A percentile compares a stretch with the other conserved stretches of the same genome.
These are phyloP conservation scores for Gymnarchus niloticus DNA, from an alignment of 2,113 vertebrate genomes.

Conservation along the genomic window DNA sequence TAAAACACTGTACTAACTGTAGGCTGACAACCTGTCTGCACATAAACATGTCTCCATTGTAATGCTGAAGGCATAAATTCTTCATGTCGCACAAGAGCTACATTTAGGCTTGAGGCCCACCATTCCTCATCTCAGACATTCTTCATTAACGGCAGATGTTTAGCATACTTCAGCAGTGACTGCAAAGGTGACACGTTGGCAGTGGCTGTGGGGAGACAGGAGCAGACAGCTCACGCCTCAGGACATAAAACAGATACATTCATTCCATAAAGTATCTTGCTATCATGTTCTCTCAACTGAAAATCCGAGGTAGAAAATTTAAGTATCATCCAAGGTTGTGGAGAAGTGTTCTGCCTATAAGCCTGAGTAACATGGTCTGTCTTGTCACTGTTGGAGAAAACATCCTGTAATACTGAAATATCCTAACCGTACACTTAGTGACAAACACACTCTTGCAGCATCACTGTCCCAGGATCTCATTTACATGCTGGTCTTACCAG, in stretches of 20 bases:
- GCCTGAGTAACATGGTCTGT: no score
- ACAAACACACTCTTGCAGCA: no score
- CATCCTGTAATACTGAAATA: no score
- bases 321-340: no score
- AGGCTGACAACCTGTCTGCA: background rate
- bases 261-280: background rate
- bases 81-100: no score
- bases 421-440: no score
- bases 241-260: background rate
- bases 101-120: background rate
- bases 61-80: background rate
- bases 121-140: background rate
- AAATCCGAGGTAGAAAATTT: no score
- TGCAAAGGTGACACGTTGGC: background rate
- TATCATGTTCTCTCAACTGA: background rate
- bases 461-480: background rate
- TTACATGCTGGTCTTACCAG: constrained; percentile 35
- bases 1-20: background rate
- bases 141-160: background rate
- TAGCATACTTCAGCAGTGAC: background rate
- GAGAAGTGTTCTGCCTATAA: no score
- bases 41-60: background rate
- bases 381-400: no score
- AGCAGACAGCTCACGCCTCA: background rate
- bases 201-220: background rate